A percentile compares a stretch with the other conserved stretches of the same genome.
phyloP scores from a whole-genome alignment of 2,797 vertebrate genomes.

The Hemitrygon akajei region DNA sequence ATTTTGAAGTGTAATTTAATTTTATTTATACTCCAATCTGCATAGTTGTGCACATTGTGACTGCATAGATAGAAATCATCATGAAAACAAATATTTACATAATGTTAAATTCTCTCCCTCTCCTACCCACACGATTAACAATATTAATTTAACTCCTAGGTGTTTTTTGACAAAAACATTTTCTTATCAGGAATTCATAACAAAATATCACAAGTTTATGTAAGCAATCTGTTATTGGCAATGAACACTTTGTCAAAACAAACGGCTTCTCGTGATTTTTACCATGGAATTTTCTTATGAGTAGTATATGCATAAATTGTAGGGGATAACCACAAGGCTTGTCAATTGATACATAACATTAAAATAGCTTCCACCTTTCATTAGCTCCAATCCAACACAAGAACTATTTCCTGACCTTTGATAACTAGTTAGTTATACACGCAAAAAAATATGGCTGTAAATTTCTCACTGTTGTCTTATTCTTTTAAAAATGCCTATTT shows the following conservation, averaged over 20 bases:
- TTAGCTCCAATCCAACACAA: no score
- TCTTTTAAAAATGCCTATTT: background rate
- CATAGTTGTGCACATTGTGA: constrained; percentile 2
- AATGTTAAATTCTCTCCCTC: background rate
- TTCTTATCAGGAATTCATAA: background rate
- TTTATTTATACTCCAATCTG: background rate
- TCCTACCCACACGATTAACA: background rate
- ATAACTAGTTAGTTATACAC: no score
- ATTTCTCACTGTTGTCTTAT: background rate
- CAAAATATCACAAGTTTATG: background rate
- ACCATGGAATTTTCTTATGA: background rate
- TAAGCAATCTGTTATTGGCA: background rate
- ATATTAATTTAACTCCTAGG: background rate
- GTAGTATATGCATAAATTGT: background rate
- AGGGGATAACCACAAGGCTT: background rate
- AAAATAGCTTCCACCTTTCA: background rate
- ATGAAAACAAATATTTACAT: background rate
- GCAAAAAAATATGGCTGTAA: background rate
- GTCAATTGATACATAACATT: background rate
- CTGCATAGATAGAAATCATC: background rate
- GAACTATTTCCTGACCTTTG: background rate
- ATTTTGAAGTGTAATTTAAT: constrained; percentile 16
- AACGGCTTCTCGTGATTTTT: background rate
- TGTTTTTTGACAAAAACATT: background rate
- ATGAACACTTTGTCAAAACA: background rate